phyloP scores from a whole-genome alignment of 1,140 invertebrate species.

The Sycobia sp. region DNA sequence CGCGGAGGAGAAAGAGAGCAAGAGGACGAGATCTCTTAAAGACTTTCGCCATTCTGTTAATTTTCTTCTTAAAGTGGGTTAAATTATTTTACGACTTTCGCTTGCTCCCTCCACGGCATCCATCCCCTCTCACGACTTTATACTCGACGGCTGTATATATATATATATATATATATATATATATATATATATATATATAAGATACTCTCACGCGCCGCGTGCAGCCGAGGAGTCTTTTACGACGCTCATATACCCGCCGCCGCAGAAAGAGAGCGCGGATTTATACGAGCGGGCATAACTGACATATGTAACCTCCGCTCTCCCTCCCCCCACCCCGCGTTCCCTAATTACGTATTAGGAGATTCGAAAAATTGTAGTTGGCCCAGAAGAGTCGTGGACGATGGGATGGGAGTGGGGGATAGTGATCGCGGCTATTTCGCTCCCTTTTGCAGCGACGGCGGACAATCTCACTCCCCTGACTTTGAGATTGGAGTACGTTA shows the following conservation, averaged over 20 bases:
- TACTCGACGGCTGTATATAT: no score
- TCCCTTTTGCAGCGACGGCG: no score
- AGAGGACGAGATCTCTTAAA: constrained; percentile 55
- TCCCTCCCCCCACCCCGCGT: neutral
- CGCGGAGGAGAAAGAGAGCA: constrained; percentile 28
- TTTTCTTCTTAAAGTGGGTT: constrained; percentile 58
- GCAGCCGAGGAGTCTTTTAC: constrained; percentile 7
- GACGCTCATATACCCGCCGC: no score
- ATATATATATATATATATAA: no score
- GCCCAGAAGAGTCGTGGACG: no score
- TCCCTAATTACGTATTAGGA: neutral
- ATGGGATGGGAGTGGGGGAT: no score
- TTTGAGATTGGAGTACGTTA: no score
- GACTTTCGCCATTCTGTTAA: constrained; percentile 59
- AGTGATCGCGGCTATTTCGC: no score
- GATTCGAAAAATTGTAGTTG: neutral
- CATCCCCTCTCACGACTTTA: no score
- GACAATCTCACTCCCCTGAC: no score
- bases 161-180: no score
- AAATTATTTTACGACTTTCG: constrained; percentile 57
- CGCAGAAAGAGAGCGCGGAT: no score
- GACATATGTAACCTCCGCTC: neutral
- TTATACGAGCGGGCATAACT: neutral
- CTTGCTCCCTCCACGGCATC: constrained; percentile 5
- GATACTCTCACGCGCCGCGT: neutral